Percentiles rank a stretch among this genome's conserved stretches.
These are phyloP conservation scores for Zosterops hypoxanthus DNA, from an alignment of 2,113 vertebrate species.

Conservation along the genomic window DNA sequence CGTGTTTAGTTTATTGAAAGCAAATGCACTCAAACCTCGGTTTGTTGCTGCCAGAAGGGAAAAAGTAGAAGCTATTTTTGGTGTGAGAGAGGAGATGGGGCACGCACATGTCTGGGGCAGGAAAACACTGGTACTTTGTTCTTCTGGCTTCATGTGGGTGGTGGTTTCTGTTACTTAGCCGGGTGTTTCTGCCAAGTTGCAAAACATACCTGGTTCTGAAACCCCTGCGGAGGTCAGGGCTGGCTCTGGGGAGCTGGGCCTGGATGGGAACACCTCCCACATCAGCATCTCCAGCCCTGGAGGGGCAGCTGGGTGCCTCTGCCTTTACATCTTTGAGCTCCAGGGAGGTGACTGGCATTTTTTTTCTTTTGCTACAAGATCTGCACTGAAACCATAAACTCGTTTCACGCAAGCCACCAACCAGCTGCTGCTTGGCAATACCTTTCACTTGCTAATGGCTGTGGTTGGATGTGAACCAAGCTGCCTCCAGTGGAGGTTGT, in stretches of 20 bases:
- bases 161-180: conserved; percentile 56
- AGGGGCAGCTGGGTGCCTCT: background rate
- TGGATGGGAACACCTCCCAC: background rate
- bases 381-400: conserved; percentile 37
- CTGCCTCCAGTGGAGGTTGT: conserved; percentile 23
- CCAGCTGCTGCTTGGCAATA: conserved; percentile 54
- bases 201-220: conserved; percentile 60
- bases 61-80: conserved; percentile 64
- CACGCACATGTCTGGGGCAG: conserved; percentile 46
- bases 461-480: conserved; percentile 35
- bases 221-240: background rate
- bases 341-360: conserved; percentile 16
- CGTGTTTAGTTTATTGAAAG: conserved; percentile 22
- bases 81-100: conserved; percentile 51
- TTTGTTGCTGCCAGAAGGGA: conserved; percentile 58
- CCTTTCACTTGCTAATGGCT: conserved; percentile 44
- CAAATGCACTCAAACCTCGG: conserved; percentile 11
- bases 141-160: conserved; percentile 60
- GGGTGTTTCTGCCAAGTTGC: conserved; percentile 45
- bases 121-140: conserved; percentile 65
- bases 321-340: background rate
- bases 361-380: background rate
- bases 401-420: background rate
- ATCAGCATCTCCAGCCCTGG: background rate
- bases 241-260: background rate